Evolutionary conservation across 37 sponge, comb jelly and placozoan species (phyloP).

Genomic region (Crambe crambe): DNA sequence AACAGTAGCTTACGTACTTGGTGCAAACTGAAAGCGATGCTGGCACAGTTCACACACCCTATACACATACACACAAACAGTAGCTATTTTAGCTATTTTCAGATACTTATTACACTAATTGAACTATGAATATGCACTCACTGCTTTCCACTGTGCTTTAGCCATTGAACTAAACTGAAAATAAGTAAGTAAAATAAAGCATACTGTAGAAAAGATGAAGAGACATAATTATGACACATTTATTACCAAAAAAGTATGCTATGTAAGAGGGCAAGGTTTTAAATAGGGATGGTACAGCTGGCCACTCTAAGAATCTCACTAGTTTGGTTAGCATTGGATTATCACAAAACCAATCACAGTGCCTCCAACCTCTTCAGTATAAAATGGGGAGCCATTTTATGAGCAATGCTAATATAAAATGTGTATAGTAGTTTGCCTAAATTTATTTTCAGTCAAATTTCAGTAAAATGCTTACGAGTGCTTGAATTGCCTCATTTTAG

Average conservation of each 20-base stretch:
- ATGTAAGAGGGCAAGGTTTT: background rate
- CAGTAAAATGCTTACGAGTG: no score
- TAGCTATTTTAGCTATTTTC: background rate
- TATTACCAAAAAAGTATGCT: background rate
- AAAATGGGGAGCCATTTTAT: no score
- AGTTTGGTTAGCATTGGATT: no score
- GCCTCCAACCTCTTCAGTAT: no score
- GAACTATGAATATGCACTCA: conserved; percentile 15
- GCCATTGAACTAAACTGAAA: conserved; percentile 83
- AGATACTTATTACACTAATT: no score
- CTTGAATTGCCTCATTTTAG: no score
- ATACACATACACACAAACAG: conserved; percentile 6
- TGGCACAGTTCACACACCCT: conserved; percentile 95
- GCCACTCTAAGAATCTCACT: no score
- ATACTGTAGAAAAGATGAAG: background rate
- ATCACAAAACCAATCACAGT: no score
- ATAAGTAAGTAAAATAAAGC: background rate
- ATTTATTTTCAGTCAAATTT: no score
- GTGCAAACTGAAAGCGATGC: conserved; percentile 81
- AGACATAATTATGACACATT: background rate
- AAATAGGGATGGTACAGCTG: no score
- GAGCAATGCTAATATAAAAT: no score
- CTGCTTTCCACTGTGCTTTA: conserved; percentile 92
- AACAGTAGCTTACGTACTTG: conserved; percentile 62
- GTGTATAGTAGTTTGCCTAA: no score